A percentile compares a stretch with the other conserved stretches of the same genome.
Evolutionary conservation across 2,797 vertebrate genomes (phyloP).

Genomic region (Sternotherus odoratus): DNA sequence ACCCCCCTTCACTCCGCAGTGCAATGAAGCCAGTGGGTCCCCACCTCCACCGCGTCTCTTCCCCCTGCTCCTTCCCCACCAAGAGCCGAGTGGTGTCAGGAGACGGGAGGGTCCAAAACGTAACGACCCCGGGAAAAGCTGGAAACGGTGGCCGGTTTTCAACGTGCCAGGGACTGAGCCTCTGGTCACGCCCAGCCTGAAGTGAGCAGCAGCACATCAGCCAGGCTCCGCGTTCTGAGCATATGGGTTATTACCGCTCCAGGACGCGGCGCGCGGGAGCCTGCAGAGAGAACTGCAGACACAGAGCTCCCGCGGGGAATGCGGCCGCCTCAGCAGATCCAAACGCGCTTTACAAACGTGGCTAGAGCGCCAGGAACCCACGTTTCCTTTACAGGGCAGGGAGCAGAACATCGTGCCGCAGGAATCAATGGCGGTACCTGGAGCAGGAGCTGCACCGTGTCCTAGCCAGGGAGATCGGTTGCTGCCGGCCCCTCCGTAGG

Average conservation of each 20-base stretch:
- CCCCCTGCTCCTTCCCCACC: too few species aligned
- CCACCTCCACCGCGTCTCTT: background rate
- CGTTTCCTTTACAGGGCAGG: background rate
- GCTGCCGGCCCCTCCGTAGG: background rate
- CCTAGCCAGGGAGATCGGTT: background rate
- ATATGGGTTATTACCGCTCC: background rate
- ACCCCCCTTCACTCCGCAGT: too few species aligned
- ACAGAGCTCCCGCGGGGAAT: background rate
- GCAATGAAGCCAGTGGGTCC: too few species aligned
- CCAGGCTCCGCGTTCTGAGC: background rate
- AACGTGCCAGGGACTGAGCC: background rate
- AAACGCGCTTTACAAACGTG: background rate
- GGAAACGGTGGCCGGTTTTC: background rate
- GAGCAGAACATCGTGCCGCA: background rate
- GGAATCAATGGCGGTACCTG: background rate
- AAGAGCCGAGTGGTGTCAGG: too few species aligned
- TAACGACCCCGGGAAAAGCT: background rate
- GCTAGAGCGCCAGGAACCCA: background rate
- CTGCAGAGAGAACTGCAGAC: constrained; percentile 44
- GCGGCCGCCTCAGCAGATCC: background rate
- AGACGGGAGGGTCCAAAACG: too few species aligned
- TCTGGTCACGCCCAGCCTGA: background rate
- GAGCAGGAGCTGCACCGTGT: too few species aligned
- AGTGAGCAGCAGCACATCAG: background rate
- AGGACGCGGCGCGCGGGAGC: background rate